Evolutionary conservation across 1,140 invertebrate species (phyloP), one percentile per base, ranked within the genome.

Genomic region (Drosophila quadrilineata): DNA sequence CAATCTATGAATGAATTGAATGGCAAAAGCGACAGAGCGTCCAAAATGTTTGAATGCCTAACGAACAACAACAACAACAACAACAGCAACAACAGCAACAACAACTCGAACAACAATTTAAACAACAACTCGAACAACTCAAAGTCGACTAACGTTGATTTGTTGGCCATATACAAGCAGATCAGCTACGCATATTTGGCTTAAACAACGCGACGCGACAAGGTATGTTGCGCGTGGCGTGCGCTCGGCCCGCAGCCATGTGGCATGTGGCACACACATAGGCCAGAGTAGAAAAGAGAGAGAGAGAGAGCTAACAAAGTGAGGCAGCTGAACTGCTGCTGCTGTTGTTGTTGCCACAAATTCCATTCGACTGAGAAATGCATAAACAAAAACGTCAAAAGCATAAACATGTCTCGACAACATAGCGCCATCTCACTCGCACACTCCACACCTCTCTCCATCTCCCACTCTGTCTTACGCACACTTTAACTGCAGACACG

Each of bases 1-100:
- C 77, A 85, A 85, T 85, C 74, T 79, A 68, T 85, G 74, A 79
- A 85, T 82, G 76, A 82, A 84, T 82, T 82, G 76, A 82, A 84
- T 82, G 74, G 41, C 67, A 65, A 73, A 70, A 73, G 66, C 66
- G 60, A 70, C 66, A 60, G 66, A 70, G 60, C 71, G 60, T 71
- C 65, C 69, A 68, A 71, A 71, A 54, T 84, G 79, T 77, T 74
- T 85, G 79, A 84, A 79, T 84, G 79, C 70, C 10, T 64, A 65
- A 60, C 53, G 53, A n/a, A n/a, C n/a, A n/a, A n/a, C n/a, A n/a
- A 52, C 66, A 71, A 76, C 49, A 57, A 16, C 38, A 70, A 8
- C 64, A 69, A 9, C 50, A 72, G 21, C 26, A 56, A 17, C 60
- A 68, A 40, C 56, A 67, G 35, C 69, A 53, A 24, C 53, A 68